phyloP scores from a whole-genome alignment of 1,140 invertebrate species.

The Drosophila sulfurigaster region DNA sequence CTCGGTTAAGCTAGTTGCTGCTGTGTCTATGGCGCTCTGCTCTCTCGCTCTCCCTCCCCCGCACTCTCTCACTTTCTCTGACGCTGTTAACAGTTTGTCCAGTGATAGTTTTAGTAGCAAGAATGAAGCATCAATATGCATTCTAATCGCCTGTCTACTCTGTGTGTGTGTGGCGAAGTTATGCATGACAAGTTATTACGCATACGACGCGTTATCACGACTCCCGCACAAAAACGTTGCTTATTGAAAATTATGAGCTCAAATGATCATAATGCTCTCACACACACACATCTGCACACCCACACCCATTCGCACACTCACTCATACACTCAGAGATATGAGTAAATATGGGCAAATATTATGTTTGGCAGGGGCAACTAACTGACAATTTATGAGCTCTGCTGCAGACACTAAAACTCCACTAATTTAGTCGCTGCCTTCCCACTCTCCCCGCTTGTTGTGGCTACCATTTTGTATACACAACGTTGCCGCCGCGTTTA shows the following conservation, averaged over 20 bases:
- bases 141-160: constrained; percentile 32
- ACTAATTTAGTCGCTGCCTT: constrained; percentile 68
- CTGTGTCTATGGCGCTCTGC: constrained; percentile 15
- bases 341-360: constrained; percentile 17
- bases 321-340: constrained; percentile 31
- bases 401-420: constrained; percentile 68
- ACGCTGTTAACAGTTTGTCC: constrained; percentile 9
- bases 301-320: background rate
- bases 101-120: background rate
- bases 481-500: constrained; percentile 43
- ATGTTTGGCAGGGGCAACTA: background rate
- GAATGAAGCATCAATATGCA: constrained; percentile 53
- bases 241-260: constrained; percentile 71
- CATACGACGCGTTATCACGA: constrained; percentile 67
- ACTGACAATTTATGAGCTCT: constrained; percentile 63
- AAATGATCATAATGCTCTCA: constrained; percentile 43
- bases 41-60: constrained; percentile 17
- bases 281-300: too few species aligned
- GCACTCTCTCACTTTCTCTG: background rate
- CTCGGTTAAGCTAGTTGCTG: constrained; percentile 17
- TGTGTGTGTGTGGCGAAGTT: constrained; percentile 23
- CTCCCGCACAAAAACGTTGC: constrained; percentile 31
- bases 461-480: constrained; percentile 51
- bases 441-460: constrained; percentile 23
- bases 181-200: constrained; percentile 64